phyloP scores from a whole-genome alignment of 2,888 invertebrate species.

The Atrina japonica region DNA sequence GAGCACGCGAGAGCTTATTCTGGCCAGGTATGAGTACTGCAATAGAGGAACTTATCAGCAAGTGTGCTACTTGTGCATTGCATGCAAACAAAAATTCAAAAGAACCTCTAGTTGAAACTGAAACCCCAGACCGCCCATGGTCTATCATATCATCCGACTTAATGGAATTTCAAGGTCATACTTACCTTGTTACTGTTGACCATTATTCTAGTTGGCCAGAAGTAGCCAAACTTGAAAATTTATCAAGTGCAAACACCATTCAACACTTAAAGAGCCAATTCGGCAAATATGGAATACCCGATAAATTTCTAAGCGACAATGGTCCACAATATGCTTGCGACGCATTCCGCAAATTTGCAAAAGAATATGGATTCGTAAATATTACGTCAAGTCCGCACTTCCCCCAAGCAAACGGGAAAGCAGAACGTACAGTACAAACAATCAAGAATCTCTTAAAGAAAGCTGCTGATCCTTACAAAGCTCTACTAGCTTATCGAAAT shows the following conservation, averaged over 20 bases:
- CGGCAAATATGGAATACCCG: slow-evolving; percentile 25
- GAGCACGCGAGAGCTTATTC: background rate
- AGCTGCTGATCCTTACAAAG: slow-evolving; percentile 30
- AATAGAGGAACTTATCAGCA: background rate
- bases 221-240: slow-evolving; percentile 26
- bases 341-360: slow-evolving; percentile 28
- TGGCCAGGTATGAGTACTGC: slow-evolving; percentile 1
- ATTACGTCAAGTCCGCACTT: slow-evolving; percentile 32
- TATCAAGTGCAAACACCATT: background rate
- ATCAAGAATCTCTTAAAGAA: slow-evolving; percentile 30
- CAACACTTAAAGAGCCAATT: no score
- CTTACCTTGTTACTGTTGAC: slow-evolving; percentile 40
- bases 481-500: slow-evolving; percentile 31
- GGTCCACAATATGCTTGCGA: slow-evolving; percentile 28
- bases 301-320: slow-evolving; percentile 29
- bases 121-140: no score
- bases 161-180: slow-evolving; percentile 39
- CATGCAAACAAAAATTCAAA: slow-evolving; percentile 19
- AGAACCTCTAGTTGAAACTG: slow-evolving; percentile 40
- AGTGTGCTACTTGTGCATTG: slow-evolving; percentile 21
- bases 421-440: slow-evolving; percentile 30
- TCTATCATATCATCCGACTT: slow-evolving; percentile 43
- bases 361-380: slow-evolving; percentile 28
- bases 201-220: slow-evolving; percentile 43
- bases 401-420: slow-evolving; percentile 30